Evolutionary conservation across 2,797 vertebrate species (phyloP).

Genomic region (Thripadectes ignobilis): DNA sequence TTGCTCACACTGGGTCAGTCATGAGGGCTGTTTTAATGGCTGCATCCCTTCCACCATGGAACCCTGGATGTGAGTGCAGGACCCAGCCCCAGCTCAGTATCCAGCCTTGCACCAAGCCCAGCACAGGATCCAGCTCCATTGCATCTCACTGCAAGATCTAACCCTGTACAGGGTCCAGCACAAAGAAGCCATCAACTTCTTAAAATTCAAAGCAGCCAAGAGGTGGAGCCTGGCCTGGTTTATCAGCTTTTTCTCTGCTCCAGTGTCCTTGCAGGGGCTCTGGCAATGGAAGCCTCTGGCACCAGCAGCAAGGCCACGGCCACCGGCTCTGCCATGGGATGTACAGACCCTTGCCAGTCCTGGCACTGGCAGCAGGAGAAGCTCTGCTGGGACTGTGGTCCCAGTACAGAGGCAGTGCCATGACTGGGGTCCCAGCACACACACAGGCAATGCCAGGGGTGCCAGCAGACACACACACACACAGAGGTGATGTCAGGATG

Average conservation of each 20-base stretch:
- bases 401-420: neutral
- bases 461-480: neutral
- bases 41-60: rapidly evolving
- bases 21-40: neutral
- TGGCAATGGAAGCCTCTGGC: neutral
- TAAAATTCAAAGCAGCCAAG: neutral
- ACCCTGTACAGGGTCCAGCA: neutral
- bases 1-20: neutral
- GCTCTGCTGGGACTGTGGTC: neutral
- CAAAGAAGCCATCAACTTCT: neutral
- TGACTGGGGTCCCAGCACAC: neutral
- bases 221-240: neutral
- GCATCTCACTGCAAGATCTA: neutral
- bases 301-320: neutral
- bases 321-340: rapidly evolving
- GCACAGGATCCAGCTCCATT: neutral
- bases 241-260: neutral
- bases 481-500: neutral
- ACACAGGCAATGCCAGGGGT: neutral
- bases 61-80: neutral
- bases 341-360: rapidly evolving
- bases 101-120: too few species aligned
- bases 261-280: neutral
- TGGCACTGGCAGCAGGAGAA: neutral
- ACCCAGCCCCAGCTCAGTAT: neutral